These are phyloP conservation scores for Batillaria attramentaria DNA, from an alignment of 1,140 invertebrate genomes.

Conservation along the genomic window DNA sequence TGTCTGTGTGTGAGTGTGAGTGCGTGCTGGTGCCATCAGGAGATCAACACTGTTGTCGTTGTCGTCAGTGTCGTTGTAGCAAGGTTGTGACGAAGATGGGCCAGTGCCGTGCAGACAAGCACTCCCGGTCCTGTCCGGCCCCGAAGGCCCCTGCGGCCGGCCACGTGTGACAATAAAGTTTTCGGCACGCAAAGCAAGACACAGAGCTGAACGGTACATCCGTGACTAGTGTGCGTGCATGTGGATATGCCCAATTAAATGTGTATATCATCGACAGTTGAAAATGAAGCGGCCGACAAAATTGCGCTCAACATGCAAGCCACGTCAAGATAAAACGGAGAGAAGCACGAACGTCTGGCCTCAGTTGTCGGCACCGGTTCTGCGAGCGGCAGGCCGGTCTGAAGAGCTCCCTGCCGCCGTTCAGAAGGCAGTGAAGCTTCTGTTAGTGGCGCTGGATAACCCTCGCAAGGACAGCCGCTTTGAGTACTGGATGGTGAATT, in stretches of 20 bases:
- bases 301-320: constrained; percentile 28
- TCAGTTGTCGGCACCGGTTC: no score
- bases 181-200: constrained; percentile 3
- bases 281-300: constrained; percentile 29
- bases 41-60: background rate
- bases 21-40: background rate
- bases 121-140: constrained; percentile 19
- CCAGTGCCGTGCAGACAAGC: background rate
- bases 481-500: no score
- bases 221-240: constrained; percentile 34
- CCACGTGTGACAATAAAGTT: background rate
- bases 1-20: constrained; percentile 3
- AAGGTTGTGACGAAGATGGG: background rate
- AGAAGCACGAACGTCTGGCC: background rate
- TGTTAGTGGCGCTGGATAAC: no score
- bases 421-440: no score
- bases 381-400: no score
- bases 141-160: constrained; percentile 1
- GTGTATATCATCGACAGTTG: constrained; percentile 33
- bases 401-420: no score
- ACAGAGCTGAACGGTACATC: no score
- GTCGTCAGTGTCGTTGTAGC: background rate
- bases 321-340: constrained; percentile 31
- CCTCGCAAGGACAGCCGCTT: no score
- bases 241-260: constrained; percentile 36